These are phyloP conservation scores for Triops cancriformis DNA, from an alignment of 1,140 invertebrate genomes.

Conservation along the genomic window DNA sequence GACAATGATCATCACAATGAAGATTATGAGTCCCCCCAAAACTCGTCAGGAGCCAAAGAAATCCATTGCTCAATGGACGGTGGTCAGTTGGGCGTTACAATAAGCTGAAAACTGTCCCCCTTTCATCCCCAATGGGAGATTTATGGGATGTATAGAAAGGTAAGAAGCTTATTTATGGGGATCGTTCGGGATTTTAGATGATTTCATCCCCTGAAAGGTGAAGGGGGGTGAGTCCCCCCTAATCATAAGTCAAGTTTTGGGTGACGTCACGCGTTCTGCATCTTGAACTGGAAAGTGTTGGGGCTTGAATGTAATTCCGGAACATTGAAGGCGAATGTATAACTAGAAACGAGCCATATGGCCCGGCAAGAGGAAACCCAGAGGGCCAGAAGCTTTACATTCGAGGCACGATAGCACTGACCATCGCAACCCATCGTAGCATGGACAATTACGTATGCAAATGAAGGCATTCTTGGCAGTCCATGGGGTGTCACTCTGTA, in stretches of 20 bases:
- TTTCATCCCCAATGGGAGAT: neutral
- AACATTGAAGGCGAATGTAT: too few species aligned
- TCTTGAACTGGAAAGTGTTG: too few species aligned
- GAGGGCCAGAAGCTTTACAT: too few species aligned
- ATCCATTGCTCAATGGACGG: neutral
- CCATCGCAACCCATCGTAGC: neutral
- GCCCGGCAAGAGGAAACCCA: too few species aligned
- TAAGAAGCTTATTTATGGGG: slow-evolving; percentile 1
- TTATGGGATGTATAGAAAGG: neutral
- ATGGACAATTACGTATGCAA: slow-evolving; percentile 11
- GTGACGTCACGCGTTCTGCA: neutral
- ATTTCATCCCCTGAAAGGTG: neutral
- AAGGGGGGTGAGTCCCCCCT: neutral
- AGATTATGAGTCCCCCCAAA: too few species aligned
- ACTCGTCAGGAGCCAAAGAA: neutral
- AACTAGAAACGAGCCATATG: too few species aligned
- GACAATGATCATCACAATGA: neutral
- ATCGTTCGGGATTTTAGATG: neutral
- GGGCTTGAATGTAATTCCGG: neutral
- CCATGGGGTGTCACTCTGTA: slow-evolving; percentile 7
- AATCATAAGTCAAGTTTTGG: neutral
- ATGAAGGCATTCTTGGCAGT: slow-evolving; percentile 5
- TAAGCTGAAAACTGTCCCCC: neutral
- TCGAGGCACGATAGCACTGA: neutral
- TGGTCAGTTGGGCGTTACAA: neutral